Conservation (phyloP, 2,113 vertebrate genomes). For the Perognathus longimembris region DNA sequence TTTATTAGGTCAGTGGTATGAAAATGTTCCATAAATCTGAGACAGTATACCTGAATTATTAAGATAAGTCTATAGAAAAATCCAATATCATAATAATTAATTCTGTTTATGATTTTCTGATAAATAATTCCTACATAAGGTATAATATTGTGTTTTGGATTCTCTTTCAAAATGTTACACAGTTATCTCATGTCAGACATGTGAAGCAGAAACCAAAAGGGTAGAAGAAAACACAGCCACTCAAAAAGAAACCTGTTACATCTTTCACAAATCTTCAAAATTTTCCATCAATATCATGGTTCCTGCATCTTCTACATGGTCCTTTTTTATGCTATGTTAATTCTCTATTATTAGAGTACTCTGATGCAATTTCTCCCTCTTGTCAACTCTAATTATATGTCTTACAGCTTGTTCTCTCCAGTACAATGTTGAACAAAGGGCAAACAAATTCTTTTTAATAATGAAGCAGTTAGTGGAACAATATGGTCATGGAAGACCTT, state of each 20-base stretch:
- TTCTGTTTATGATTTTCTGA: background rate
- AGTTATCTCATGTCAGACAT: background rate
- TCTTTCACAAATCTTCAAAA: background rate
- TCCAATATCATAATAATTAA: background rate
- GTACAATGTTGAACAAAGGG: background rate
- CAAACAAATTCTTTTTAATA: background rate
- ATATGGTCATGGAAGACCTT: background rate
- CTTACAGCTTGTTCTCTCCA: slow-evolving; percentile 9
- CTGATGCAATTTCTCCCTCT: background rate
- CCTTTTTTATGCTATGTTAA: background rate
- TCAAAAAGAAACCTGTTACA: background rate
- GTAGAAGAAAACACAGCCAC: background rate
- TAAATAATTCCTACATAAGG: background rate
- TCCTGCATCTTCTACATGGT: background rate
- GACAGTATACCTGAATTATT: background rate
- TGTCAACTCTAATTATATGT: background rate
- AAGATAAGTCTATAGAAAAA: background rate
- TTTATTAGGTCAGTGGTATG: background rate
- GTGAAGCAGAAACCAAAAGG: background rate
- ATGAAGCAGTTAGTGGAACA: background rate
- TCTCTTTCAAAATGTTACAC: background rate
- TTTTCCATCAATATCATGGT: background rate
- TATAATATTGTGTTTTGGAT: background rate
- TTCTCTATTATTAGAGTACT: background rate
- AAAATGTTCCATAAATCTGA: slow-evolving; percentile 18